Conservation (phyloP, 2,797 vertebrate genomes). For the Tangara arthus region DNA sequence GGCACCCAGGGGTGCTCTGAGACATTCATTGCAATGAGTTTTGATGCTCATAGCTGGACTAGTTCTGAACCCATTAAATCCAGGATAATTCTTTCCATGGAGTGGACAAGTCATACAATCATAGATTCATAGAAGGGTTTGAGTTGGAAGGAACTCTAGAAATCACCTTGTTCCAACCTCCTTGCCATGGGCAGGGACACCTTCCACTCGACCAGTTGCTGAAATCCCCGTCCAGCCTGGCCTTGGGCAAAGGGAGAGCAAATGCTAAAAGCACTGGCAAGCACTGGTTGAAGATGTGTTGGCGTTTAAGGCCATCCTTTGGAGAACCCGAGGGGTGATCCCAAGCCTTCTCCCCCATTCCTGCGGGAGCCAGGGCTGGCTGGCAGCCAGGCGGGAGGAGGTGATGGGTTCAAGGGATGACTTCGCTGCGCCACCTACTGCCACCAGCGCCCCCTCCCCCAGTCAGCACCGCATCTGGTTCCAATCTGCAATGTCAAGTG, state of each 20-base stretch:
- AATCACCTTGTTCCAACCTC: not conserved
- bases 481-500: conserved; percentile 75
- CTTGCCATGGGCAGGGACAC: not conserved
- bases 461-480: conserved; percentile 60
- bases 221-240: not conserved
- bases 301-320: conserved; percentile 3
- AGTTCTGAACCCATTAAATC: not conserved
- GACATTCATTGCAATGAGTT: not conserved
- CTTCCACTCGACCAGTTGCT: not conserved
- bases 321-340: conserved; percentile 11
- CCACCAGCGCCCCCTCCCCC: conserved; percentile 32
- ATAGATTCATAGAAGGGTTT: not conserved
- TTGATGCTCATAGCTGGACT: not conserved
- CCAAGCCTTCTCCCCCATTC: not conserved
- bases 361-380: conserved; percentile 13
- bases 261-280: not conserved
- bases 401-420: conserved; percentile 38
- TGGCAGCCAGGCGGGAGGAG: conserved; percentile 43
- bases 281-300: not conserved
- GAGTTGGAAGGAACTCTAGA: not conserved
- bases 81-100: not conserved
- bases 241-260: not conserved
- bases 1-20: not conserved
- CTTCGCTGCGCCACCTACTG: conserved; percentile 67
- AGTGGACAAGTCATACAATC: not conserved